phyloP scores from a whole-genome alignment of 2,888 invertebrate species.

The Drosophila emarginata region DNA sequence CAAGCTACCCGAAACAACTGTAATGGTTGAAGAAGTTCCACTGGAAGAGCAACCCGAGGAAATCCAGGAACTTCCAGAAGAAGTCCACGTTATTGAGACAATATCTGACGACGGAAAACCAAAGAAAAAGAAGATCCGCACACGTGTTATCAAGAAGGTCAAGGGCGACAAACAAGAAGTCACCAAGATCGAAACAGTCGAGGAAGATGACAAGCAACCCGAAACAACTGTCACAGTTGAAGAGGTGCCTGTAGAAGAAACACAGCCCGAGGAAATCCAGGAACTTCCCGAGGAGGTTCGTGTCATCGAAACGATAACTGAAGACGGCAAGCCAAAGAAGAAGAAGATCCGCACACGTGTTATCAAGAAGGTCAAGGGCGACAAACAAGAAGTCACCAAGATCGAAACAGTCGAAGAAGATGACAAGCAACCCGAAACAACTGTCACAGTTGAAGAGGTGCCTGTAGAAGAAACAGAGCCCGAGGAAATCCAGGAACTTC shows the following conservation, averaged over 20 bases:
- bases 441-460: slow-evolving; percentile 22
- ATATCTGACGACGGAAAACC: slow-evolving; percentile 8
- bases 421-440: slow-evolving; percentile 24
- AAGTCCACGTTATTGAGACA: slow-evolving; percentile 4
- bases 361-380: slow-evolving; percentile 33
- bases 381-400: slow-evolving; percentile 32
- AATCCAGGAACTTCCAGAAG: slow-evolving; percentile 12
- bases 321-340: slow-evolving; percentile 30
- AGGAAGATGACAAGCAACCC: slow-evolving; percentile 22
- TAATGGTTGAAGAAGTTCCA: slow-evolving; percentile 32
- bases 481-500: slow-evolving; percentile 19
- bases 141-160: slow-evolving; percentile 23
- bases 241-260: slow-evolving; percentile 9
- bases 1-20: slow-evolving; percentile 18
- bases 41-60: background rate
- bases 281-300: slow-evolving; percentile 33
- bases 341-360: slow-evolving; percentile 33
- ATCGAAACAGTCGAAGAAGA: slow-evolving; percentile 35
- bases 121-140: slow-evolving; percentile 24
- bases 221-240: slow-evolving; percentile 22
- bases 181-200: slow-evolving; percentile 27
- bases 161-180: slow-evolving; percentile 33
- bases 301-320: slow-evolving; percentile 11
- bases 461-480: background rate
- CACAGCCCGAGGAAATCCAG: slow-evolving; percentile 6